Percentiles rank a stretch among this genome's conserved stretches.
These are phyloP conservation scores for Omphaloscelis lunosa DNA, from an alignment of 2,888 invertebrate species.

Conservation along the genomic window DNA sequence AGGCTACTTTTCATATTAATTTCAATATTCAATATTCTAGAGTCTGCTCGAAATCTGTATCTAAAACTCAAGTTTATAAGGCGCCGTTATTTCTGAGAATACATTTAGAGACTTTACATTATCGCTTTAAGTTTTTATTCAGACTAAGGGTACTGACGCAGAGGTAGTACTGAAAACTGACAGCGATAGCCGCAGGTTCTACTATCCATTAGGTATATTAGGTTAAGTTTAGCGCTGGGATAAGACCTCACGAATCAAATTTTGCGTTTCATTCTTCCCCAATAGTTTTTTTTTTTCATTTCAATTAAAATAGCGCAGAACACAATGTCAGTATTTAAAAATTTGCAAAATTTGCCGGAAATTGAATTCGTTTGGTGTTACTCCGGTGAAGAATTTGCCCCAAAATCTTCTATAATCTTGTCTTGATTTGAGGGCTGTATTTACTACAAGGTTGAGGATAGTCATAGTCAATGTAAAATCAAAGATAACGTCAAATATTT, in stretches of 20 bases:
- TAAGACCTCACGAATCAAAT: neutral
- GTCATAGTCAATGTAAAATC: neutral
- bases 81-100: constrained; percentile 23
- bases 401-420: neutral
- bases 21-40: neutral
- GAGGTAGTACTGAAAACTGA: neutral
- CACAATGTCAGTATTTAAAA: neutral
- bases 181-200: neutral
- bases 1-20: no score
- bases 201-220: neutral
- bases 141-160: neutral
- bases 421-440: neutral
- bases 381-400: neutral
- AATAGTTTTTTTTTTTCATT: no score
- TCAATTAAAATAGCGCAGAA: neutral
- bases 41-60: neutral
- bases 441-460: neutral
- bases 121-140: constrained; percentile 30
- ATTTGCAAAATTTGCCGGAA: neutral
- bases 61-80: neutral
- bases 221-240: neutral
- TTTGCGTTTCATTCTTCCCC: neutral
- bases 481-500: neutral
- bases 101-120: constrained; percentile 5
- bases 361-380: neutral